Evolutionary conservation across 2,888 invertebrate genomes (phyloP).

Genomic region (Polyommatus icarus): DNA sequence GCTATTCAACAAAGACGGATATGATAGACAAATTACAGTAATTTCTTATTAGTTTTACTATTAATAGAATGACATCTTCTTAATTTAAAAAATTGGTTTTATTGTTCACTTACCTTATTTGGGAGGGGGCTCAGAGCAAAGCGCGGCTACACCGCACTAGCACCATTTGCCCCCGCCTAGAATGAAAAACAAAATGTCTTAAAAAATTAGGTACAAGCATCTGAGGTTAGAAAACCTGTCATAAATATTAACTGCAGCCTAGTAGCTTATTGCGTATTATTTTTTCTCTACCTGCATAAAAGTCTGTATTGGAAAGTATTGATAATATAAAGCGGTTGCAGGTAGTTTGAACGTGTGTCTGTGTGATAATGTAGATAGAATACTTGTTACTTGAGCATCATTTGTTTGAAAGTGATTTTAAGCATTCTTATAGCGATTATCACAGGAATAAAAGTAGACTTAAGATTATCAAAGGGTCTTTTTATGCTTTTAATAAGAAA

Average conservation of each 20-base stretch:
- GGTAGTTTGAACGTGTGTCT: not conserved
- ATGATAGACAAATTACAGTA: too few species aligned
- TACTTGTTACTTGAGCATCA: not conserved
- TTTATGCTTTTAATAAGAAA: not conserved
- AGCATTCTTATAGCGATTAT: not conserved
- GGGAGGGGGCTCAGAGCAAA: constrained; percentile 76
- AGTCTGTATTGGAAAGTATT: not conserved
- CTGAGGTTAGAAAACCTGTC: not conserved
- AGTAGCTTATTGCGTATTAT: not conserved
- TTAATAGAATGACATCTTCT: too few species aligned
- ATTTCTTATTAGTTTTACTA: too few species aligned
- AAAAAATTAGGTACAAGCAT: not conserved
- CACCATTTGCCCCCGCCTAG: constrained; percentile 77
- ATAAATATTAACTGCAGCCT: not conserved
- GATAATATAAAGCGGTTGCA: not conserved
- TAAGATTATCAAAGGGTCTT: not conserved
- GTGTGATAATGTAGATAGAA: not conserved
- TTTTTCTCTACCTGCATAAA: not conserved
- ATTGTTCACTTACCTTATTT: constrained; percentile 51
- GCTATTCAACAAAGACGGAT: too few species aligned
- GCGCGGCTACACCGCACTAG: constrained; percentile 70
- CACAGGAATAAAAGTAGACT: not conserved
- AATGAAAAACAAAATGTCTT: constrained; percentile 24
- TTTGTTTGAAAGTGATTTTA: not conserved
- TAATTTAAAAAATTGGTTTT: not conserved